Percentiles rank a stretch among this genome's conserved stretches.
These are phyloP conservation scores for Lasiurus borealis DNA, from an alignment of 2,113 vertebrate species.

Conservation along the genomic window DNA sequence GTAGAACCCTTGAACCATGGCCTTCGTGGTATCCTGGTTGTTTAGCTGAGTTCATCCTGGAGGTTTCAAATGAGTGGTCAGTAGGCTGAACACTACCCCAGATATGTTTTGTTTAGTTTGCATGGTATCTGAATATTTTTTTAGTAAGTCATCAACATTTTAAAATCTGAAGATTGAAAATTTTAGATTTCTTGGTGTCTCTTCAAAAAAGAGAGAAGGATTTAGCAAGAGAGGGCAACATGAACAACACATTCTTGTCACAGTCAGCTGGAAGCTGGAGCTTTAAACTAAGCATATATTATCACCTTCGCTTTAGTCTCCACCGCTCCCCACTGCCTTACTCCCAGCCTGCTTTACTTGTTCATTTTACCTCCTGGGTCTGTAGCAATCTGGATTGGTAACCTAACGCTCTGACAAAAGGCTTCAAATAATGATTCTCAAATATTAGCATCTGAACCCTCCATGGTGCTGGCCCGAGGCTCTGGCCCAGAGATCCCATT, in stretches of 20 bases:
- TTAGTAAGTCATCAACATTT: not conserved
- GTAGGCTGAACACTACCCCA: not conserved
- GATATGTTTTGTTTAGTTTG: not conserved
- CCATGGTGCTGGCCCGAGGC: not conserved
- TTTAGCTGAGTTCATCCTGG: not conserved
- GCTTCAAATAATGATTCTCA: not conserved
- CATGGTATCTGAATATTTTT: not conserved
- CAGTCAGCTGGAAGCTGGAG: not conserved
- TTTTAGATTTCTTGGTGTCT: not conserved
- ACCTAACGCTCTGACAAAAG: not conserved
- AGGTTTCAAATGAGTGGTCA: not conserved
- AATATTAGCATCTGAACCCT: not conserved
- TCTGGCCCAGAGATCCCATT: not conserved
- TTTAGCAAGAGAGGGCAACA: not conserved
- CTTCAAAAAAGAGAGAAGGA: not conserved
- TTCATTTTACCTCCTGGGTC: not conserved
- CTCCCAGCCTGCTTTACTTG: not conserved
- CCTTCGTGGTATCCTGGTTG: not conserved
- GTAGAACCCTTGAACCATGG: not conserved
- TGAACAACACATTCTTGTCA: not conserved
- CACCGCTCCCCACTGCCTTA: not conserved
- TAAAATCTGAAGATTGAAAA: slow-evolving; percentile 26
- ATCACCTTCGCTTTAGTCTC: not conserved
- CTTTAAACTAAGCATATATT: not conserved
- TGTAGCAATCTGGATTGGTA: not conserved